phyloP scores from a whole-genome alignment of 2,888 invertebrate genomes.

The Chrysolina americana region DNA sequence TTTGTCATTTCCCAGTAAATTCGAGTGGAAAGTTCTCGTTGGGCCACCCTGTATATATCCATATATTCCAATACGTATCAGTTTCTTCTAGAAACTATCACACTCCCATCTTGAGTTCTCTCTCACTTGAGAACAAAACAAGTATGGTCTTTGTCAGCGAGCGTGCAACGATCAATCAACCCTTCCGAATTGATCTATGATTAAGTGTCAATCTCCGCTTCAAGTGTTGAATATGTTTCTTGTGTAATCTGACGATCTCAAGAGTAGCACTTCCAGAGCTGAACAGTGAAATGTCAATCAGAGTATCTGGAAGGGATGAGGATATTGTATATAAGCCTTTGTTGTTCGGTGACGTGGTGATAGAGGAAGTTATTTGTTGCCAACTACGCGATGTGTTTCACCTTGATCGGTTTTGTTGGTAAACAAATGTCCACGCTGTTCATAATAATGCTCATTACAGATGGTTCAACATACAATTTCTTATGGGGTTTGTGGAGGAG shows the following conservation, averaged over 20 bases:
- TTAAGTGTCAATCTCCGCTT: slow-evolving; percentile 13
- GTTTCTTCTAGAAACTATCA: background rate
- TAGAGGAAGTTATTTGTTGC: background rate
- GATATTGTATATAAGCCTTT: background rate
- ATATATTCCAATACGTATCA: background rate
- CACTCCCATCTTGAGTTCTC: background rate
- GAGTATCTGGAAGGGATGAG: background rate
- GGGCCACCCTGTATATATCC: too few species aligned
- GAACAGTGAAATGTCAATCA: slow-evolving; percentile 7
- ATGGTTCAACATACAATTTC: too few species aligned
- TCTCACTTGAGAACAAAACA: slow-evolving; percentile 4
- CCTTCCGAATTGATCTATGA: slow-evolving; percentile 8
- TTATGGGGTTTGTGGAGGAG: too few species aligned
- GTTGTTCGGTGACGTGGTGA: background rate
- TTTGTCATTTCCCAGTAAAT: too few species aligned
- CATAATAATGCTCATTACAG: too few species aligned
- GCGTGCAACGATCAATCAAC: slow-evolving; percentile 16
- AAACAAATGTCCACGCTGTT: background rate
- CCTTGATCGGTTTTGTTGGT: too few species aligned
- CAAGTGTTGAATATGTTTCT: slow-evolving; percentile 22
- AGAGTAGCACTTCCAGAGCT: background rate
- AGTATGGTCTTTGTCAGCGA: slow-evolving; percentile 17
- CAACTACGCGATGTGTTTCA: background rate
- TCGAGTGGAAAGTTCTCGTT: too few species aligned
- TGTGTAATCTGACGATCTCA: slow-evolving; percentile 5